phyloP scores from a whole-genome alignment of 2,888 invertebrate genomes.

The Sarcophaga variegata region DNA sequence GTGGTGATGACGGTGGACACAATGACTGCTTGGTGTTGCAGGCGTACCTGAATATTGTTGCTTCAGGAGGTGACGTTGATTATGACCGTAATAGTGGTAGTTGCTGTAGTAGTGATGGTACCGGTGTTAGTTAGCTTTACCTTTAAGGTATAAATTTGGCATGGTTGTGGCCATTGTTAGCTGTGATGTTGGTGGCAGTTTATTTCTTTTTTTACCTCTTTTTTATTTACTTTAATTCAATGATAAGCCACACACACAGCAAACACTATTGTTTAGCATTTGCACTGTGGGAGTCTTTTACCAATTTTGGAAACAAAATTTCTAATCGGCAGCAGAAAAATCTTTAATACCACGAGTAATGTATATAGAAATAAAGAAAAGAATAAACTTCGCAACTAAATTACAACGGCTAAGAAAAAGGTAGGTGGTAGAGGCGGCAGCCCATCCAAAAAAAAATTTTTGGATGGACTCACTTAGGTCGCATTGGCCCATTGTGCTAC shows the following conservation, averaged over 20 bases:
- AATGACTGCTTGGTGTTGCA: slow-evolving; percentile 45
- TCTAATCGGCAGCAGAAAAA: no score
- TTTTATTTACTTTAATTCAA: slow-evolving; percentile 30
- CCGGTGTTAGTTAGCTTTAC: slow-evolving; percentile 62
- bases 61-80: slow-evolving; percentile 47
- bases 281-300: slow-evolving; percentile 25
- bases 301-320: not conserved
- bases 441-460: no score
- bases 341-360: no score
- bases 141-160: slow-evolving; percentile 68
- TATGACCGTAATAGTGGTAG: slow-evolving; percentile 44
- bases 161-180: slow-evolving; percentile 63
- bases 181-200: slow-evolving; percentile 57
- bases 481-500: no score
- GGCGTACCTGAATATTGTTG: not conserved
- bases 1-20: slow-evolving; percentile 25
- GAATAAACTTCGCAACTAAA: no score
- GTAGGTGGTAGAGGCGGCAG: no score
- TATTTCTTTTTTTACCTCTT: slow-evolving; percentile 15
- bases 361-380: no score
- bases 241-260: slow-evolving; percentile 47
- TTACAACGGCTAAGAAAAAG: no score
- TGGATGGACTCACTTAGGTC: no score
- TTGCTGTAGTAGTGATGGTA: slow-evolving; percentile 61
- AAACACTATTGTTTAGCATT: slow-evolving; percentile 36